Base-by-base conservation (phyloP, 2,797 vertebrate genomes). In the Ctenopoma multispine region DNA sequence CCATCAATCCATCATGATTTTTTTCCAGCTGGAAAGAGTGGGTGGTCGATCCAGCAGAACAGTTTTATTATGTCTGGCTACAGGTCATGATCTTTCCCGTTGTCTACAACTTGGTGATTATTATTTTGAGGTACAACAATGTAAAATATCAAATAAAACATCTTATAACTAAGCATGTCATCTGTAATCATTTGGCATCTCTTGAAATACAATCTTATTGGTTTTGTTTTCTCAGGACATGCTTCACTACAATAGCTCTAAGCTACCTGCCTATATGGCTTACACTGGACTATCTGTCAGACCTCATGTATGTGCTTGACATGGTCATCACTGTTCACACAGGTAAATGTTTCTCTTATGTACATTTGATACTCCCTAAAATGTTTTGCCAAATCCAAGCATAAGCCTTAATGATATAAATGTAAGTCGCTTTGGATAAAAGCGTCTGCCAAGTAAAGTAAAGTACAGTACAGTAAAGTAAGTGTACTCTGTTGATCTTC, bases 31-130 rank as follows among this genome's bases (percentile, higher is more conserved):
- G 90, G 93, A 93, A 18, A 20, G 85, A 93, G 9, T 92, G 87
- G 92, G 81, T 90, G 12, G 81, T 97, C 41, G 96, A 98, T 89
- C 97, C 97, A 0, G 93, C 96, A 0, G 96, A 96, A 0, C 92
- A 95, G 11, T 92, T 93, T 86, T 97, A 97, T 80, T 96, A 96
- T 56, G 20, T 90, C 31, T 99, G 97, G 97, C 87, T 98, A 46
- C 95, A 95, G 79, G 63, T 95, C 3, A 97, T 97, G 96, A 92
- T 90, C 50, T 82, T 95, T 3, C 96, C 96, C 29, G 63, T 98
- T 46, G 89, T 96, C 72, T 99, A 98, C 92, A 98, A 97, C 90
- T 95, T 94, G 91, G 93, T 97, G 41, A 90, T 97, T 81, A 88
- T 97, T 55, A 93, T 98, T 79, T 94, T 95, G 91, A 96, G 97